Evolutionary conservation across 2,797 vertebrate species (phyloP).

Genomic region (Micropoecilia bifurca): DNA sequence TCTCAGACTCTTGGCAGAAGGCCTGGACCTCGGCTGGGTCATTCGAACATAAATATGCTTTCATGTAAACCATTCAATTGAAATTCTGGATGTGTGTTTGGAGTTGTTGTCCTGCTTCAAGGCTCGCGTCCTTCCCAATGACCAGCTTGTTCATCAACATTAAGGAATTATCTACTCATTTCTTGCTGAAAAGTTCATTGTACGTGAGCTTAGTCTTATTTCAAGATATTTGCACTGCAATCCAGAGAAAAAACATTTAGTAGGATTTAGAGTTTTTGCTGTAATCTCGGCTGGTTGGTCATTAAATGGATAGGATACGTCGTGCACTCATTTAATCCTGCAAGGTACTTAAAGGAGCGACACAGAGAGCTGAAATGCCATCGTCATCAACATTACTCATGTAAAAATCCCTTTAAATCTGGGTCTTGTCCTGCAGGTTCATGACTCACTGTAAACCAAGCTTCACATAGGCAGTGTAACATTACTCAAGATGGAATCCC

Average conservation of each 20-base stretch:
- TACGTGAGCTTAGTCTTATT: too few relatives aligned
- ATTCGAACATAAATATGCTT: background rate
- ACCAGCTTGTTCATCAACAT: background rate
- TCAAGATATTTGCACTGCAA: too few relatives aligned
- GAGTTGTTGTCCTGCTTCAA: background rate
- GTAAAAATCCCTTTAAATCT: conserved; percentile 30
- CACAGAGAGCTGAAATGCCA: conserved; percentile 28
- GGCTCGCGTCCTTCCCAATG: background rate
- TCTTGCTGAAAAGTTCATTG: too few relatives aligned
- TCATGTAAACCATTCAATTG: background rate
- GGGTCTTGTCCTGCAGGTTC: conserved; percentile 37
- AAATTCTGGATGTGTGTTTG: background rate
- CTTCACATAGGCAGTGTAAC: conserved; percentile 3
- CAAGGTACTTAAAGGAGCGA: conserved; percentile 1
- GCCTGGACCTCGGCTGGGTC: background rate
- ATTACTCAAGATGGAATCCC: conserved; percentile 17
- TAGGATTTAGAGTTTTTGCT: too few relatives aligned
- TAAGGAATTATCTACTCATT: too few relatives aligned
- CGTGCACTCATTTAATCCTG: conserved; percentile 18
- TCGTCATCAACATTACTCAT: background rate
- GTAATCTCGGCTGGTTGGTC: background rate
- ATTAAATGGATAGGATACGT: conserved; percentile 12
- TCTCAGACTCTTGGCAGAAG: background rate
- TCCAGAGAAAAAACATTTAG: too few relatives aligned
- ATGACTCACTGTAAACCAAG: conserved; percentile 31